Conservation (phyloP, 2,888 invertebrate genomes). For the Machimus rusticus region DNA sequence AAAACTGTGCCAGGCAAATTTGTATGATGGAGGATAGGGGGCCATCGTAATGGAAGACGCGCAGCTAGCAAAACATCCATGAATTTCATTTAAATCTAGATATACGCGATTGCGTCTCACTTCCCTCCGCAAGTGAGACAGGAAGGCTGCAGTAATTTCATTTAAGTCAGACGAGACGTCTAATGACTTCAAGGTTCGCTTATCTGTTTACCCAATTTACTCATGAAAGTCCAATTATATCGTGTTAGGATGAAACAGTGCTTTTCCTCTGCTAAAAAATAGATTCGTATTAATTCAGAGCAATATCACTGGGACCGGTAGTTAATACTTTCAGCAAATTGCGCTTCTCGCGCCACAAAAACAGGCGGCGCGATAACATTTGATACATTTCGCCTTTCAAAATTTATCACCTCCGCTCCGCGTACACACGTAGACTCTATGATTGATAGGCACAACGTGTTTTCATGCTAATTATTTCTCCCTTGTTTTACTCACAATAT, state of each 20-base stretch:
- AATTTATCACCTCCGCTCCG: background rate
- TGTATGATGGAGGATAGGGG: background rate
- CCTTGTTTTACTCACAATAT: background rate
- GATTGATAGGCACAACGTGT: background rate
- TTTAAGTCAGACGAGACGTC: slow-evolving; percentile 25
- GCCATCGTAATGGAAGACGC: slow-evolving; percentile 4
- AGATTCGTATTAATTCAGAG: background rate
- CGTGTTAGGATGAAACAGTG: slow-evolving; percentile 19
- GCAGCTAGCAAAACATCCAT: background rate
- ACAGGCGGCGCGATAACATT: background rate
- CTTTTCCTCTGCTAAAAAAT: background rate
- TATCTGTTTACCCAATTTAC: slow-evolving; percentile 39
- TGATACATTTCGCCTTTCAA: background rate
- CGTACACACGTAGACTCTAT: background rate
- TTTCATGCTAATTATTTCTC: background rate
- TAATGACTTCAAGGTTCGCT: slow-evolving; percentile 32
- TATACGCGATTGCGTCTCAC: background rate
- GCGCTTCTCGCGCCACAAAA: background rate
- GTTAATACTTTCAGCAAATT: background rate
- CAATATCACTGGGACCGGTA: background rate
- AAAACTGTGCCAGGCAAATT: slow-evolving; percentile 16
- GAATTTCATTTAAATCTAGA: slow-evolving; percentile 13
- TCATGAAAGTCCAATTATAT: slow-evolving; percentile 22
- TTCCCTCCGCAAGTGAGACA: slow-evolving; percentile 13
- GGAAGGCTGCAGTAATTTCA: slow-evolving; percentile 35